phyloP scores from a whole-genome alignment of 1,140 invertebrate species.

The Acyrthosiphon pisum region DNA sequence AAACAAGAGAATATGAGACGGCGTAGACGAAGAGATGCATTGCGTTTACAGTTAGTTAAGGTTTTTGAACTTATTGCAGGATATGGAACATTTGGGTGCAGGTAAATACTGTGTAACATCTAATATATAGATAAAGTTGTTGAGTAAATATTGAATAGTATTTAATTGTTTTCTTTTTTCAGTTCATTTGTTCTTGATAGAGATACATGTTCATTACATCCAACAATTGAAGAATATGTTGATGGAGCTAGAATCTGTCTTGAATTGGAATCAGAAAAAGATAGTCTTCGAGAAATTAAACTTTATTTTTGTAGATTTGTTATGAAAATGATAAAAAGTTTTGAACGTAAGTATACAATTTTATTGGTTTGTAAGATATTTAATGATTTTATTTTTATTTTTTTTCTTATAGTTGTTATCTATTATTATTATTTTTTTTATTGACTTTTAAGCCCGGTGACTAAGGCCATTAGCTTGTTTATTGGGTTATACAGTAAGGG shows the following conservation, averaged over 20 bases:
- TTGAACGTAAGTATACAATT: slow-evolving; percentile 74
- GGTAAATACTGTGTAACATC: slow-evolving; percentile 66
- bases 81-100: slow-evolving; percentile 88
- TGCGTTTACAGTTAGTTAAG: slow-evolving; percentile 89
- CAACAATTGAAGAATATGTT: slow-evolving; percentile 92
- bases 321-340: slow-evolving; percentile 90
- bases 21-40: slow-evolving; percentile 84
- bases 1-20: slow-evolving; percentile 96
- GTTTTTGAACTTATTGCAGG: slow-evolving; percentile 92
- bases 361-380: not conserved
- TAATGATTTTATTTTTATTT: not conserved
- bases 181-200: slow-evolving; percentile 84
- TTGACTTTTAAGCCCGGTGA: too few species aligned
- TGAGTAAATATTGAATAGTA: not conserved
- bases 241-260: slow-evolving; percentile 91
- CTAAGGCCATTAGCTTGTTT: too few species aligned
- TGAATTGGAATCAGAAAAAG: slow-evolving; percentile 90
- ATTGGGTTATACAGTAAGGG: too few species aligned
- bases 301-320: slow-evolving; percentile 95
- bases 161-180: slow-evolving; percentile 61
- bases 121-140: not conserved
- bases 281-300: slow-evolving; percentile 83
- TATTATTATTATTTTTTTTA: too few species aligned
- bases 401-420: too few species aligned
- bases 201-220: slow-evolving; percentile 81